Conservation (phyloP, 1,140 invertebrate genomes). For the Pseudomyrmex gracilis region DNA sequence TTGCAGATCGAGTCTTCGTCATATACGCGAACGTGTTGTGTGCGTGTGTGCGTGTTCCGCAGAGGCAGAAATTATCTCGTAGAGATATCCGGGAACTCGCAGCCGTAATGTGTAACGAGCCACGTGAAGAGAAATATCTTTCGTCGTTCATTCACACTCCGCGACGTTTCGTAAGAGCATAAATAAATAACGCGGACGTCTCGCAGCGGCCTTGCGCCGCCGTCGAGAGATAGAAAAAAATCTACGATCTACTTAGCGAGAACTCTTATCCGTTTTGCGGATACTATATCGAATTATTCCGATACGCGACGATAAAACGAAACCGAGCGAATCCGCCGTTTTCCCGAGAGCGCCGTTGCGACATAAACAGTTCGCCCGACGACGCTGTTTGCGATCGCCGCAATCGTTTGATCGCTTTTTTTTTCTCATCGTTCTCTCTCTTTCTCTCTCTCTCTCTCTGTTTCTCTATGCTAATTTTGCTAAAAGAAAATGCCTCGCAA, state of each 20-base stretch:
- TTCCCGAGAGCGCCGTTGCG: constrained; percentile 1
- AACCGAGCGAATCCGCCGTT: constrained; percentile 16
- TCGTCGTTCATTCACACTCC: not conserved
- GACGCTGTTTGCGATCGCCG: not conserved
- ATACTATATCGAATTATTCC: constrained; percentile 22
- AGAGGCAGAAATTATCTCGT: not conserved
- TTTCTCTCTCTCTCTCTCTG: not conserved
- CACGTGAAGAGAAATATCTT: not conserved
- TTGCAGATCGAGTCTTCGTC: not conserved
- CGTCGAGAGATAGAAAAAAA: not conserved
- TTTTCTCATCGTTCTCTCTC: not conserved
- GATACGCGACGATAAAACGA: constrained; percentile 18
- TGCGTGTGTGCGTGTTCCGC: not conserved
- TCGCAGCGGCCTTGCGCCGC: not conserved
- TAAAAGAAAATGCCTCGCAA: constrained; percentile 1
- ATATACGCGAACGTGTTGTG: no score
- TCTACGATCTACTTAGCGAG: constrained; percentile 20
- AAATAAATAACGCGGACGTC: constrained; percentile 12
- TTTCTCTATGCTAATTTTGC: constrained; percentile 39
- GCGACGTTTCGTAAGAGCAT: not conserved
- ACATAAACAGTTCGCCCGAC: not conserved
- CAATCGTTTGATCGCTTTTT: not conserved
- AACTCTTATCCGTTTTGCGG: not conserved
- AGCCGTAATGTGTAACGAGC: not conserved
- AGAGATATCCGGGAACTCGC: not conserved